These are phyloP conservation scores for Ceratina japonica DNA, from an alignment of 1,140 invertebrate species.

Conservation along the genomic window DNA sequence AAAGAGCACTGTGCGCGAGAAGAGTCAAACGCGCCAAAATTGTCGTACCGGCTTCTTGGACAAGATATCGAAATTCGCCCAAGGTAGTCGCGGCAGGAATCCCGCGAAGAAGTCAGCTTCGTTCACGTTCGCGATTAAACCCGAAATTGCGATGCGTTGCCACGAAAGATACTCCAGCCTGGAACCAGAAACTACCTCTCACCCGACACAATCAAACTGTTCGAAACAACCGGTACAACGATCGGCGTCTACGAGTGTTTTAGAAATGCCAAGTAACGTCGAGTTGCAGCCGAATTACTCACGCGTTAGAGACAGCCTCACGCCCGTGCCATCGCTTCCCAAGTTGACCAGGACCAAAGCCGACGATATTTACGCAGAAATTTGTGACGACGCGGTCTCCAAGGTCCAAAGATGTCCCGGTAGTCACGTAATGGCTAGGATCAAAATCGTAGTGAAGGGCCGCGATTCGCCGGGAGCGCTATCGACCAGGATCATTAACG, in stretches of 20 bases:
- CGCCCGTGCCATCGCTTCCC: slow-evolving; percentile 66
- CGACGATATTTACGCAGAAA: slow-evolving; percentile 77
- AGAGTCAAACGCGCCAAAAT: slow-evolving; percentile 70
- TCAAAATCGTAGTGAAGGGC: slow-evolving; percentile 75
- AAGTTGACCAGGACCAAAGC: slow-evolving; percentile 64
- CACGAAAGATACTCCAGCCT: slow-evolving; percentile 76
- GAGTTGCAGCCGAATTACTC: slow-evolving; percentile 74
- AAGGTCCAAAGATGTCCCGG: slow-evolving; percentile 69
- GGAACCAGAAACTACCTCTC: slow-evolving; percentile 72
- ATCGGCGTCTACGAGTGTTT: slow-evolving; percentile 75
- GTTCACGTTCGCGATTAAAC: slow-evolving; percentile 75
- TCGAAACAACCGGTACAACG: slow-evolving; percentile 75
- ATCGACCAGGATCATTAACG: slow-evolving; percentile 48
- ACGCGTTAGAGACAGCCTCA: slow-evolving; percentile 73
- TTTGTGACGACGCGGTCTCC: slow-evolving; percentile 70
- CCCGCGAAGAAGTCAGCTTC: slow-evolving; percentile 77
- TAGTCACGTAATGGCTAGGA: slow-evolving; percentile 76
- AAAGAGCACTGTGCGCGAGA: slow-evolving; percentile 69
- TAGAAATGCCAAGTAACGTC: slow-evolving; percentile 71
- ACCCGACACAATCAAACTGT: slow-evolving; percentile 53
- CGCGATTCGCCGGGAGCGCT: slow-evolving; percentile 42
- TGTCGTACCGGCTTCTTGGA: slow-evolving; percentile 72
- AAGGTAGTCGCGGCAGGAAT: slow-evolving; percentile 71
- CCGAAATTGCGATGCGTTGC: slow-evolving; percentile 74
- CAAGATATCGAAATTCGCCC: slow-evolving; percentile 73